These are phyloP conservation scores for Myanophis thanlyinensis DNA, from an alignment of 2,113 vertebrate genomes.

Conservation along the genomic window DNA sequence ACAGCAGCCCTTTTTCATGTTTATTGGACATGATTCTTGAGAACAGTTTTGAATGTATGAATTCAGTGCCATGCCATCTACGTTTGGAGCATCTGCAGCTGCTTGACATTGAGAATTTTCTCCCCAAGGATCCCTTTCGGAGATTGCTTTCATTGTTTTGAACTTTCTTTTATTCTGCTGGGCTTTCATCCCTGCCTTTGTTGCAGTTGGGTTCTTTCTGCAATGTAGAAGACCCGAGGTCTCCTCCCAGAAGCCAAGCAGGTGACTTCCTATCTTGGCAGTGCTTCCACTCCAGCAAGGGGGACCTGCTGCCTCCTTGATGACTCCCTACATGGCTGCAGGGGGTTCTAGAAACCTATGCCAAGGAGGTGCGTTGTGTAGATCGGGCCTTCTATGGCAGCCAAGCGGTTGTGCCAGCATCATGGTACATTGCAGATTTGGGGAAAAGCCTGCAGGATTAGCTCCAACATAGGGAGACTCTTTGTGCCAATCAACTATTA, in stretches of 20 bases:
- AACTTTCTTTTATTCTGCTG: slow-evolving; percentile 41
- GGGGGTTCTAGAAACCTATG: neutral
- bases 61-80: slow-evolving; percentile 43
- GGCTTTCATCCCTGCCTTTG: neutral
- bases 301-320: neutral
- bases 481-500: slow-evolving; percentile 57
- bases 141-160: slow-evolving; percentile 36
- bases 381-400: neutral
- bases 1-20: slow-evolving; percentile 46
- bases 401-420: slow-evolving; percentile 38
- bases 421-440: slow-evolving; percentile 28
- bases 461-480: slow-evolving; percentile 26
- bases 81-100: slow-evolving; percentile 41
- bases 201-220: neutral
- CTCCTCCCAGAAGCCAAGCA: no score
- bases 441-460: slow-evolving; percentile 54
- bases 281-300: neutral
- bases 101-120: slow-evolving; percentile 22
- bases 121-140: slow-evolving; percentile 31
- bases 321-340: neutral
- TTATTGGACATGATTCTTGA: slow-evolving; percentile 24
- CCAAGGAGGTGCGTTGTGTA: neutral
- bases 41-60: slow-evolving; percentile 43
- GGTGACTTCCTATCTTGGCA: neutral
- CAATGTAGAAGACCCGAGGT: neutral